phyloP scores from a whole-genome alignment of 1,140 invertebrate genomes.

The Drosophila funebris region DNA sequence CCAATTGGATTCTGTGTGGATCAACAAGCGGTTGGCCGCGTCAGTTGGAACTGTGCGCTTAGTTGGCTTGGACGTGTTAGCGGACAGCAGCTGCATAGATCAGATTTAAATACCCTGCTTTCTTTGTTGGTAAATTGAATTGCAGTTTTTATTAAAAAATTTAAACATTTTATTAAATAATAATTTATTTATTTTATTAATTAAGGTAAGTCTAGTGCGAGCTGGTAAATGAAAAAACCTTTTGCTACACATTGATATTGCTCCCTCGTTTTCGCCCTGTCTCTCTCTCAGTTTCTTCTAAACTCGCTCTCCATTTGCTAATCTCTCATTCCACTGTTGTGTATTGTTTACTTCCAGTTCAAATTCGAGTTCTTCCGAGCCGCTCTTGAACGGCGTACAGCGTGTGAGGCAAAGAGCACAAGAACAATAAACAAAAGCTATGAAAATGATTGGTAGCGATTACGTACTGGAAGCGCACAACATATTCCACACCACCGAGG shows the following conservation, averaged over 20 bases:
- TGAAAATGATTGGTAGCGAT: conserved; percentile 90
- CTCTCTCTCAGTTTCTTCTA: neutral
- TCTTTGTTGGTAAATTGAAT: conserved; percentile 7
- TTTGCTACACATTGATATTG: neutral
- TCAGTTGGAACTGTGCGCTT: conserved; percentile 71
- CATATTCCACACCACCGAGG: conserved; percentile 94
- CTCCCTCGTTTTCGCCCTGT: neutral
- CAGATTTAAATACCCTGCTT: too few relatives aligned
- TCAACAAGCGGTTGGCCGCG: conserved; percentile 21
- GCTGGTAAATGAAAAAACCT: neutral
- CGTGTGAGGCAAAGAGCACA: conserved; percentile 40
- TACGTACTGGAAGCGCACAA: conserved; percentile 94
- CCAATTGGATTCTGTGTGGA: conserved; percentile 51
- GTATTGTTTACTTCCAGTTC: conserved; percentile 20
- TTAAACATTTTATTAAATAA: neutral
- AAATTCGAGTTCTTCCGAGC: conserved; percentile 29
- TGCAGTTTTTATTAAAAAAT: neutral
- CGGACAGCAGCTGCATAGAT: conserved; percentile 14
- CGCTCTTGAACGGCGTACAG: conserved; percentile 55
- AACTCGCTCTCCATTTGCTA: neutral
- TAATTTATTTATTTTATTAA: neutral
- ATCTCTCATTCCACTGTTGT: conserved; percentile 29
- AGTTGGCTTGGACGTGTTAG: conserved; percentile 65
- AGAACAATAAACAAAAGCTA: conserved; percentile 67
- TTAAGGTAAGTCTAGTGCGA: neutral